Evolutionary conservation across 1,140 invertebrate species (phyloP).

Genomic region (Centruroides vittatus): DNA sequence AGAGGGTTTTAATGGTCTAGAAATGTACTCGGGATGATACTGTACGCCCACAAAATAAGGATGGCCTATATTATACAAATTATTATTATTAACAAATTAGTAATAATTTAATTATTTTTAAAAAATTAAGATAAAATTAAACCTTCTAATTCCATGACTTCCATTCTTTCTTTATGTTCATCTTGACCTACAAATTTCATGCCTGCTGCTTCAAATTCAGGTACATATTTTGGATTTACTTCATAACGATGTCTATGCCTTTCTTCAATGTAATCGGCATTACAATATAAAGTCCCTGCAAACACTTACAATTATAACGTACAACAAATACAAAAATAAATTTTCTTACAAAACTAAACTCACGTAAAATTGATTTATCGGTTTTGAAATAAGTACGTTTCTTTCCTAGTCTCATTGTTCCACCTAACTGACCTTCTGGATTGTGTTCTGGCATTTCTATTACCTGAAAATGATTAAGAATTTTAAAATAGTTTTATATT

Average conservation of each 20-base stretch:
- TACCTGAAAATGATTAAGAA: conserved; percentile 32
- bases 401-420: conserved; percentile 94
- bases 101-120: neutral
- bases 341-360: conserved; percentile 27
- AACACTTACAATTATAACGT: conserved; percentile 17
- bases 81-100: neutral
- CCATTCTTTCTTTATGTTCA: conserved; percentile 55
- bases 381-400: conserved; percentile 63
- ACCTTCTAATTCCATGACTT: conserved; percentile 49
- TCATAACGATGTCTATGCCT: conserved; percentile 88
- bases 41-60: conserved; percentile 91
- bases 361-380: conserved; percentile 49
- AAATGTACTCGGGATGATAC: conserved; percentile 96
- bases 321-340: neutral
- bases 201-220: conserved; percentile 59
- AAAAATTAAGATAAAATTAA: conserved; percentile 2
- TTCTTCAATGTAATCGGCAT: conserved; percentile 71
- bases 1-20: conserved; percentile 79
- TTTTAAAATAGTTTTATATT: neutral
- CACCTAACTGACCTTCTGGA: conserved; percentile 68
- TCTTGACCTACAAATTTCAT: conserved; percentile 76
- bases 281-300: conserved; percentile 67
- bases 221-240: conserved; percentile 80
- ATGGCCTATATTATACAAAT: conserved; percentile 40
- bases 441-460: conserved; percentile 99